Percentiles rank a stretch among this genome's conserved stretches.
phyloP scores from a whole-genome alignment of 2,113 vertebrate genomes.

The Brevimyrus niger region DNA sequence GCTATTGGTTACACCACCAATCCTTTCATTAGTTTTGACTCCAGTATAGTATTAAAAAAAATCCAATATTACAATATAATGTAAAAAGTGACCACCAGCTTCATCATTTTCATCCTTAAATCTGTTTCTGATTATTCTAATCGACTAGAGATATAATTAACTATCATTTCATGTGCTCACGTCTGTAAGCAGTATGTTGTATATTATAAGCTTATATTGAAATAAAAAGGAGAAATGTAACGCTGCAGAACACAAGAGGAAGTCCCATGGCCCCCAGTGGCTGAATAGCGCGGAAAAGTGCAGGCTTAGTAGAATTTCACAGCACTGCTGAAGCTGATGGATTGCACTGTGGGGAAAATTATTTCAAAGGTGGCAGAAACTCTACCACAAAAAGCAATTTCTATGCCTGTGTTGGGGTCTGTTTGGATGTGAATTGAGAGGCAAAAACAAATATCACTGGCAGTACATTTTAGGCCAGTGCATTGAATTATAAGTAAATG shows the following conservation, averaged over 20 bases:
- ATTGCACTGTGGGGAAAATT: background rate
- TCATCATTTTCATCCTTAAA: background rate
- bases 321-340: background rate
- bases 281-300: background rate
- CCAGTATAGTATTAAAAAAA: background rate
- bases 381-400: background rate
- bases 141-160: background rate
- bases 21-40: background rate
- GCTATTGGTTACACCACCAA: background rate
- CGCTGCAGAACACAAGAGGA: background rate
- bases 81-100: background rate
- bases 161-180: background rate
- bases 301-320: slow-evolving; percentile 1
- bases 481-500: background rate
- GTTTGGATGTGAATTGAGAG: background rate
- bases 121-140: background rate
- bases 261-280: background rate
- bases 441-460: background rate
- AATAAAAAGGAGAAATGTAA: background rate
- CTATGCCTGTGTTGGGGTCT: background rate
- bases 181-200: too few species aligned
- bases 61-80: background rate
- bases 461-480: background rate
- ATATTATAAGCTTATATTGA: too few species aligned
- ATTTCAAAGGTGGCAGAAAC: background rate